These are phyloP conservation scores for Labeo rohita DNA, from an alignment of 2,113 vertebrate genomes.

Conservation along the genomic window DNA sequence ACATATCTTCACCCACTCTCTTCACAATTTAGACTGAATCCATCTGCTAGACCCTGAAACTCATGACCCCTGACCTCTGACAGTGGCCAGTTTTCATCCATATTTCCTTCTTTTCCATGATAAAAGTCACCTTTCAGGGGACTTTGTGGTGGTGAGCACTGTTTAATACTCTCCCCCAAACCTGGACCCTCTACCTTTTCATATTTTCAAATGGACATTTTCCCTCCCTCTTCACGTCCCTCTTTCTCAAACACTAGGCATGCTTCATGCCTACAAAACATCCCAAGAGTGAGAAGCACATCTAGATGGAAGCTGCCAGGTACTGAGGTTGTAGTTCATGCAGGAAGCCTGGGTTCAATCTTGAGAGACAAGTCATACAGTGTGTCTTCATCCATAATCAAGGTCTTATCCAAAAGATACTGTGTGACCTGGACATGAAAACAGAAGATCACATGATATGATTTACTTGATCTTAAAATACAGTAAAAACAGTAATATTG, in stretches of 20 bases:
- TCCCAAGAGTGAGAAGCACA: slow-evolving; percentile 46
- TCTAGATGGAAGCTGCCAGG: slow-evolving; percentile 19
- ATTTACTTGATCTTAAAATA: background rate
- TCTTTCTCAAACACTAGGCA: slow-evolving; percentile 21
- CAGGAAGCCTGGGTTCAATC: slow-evolving; percentile 94
- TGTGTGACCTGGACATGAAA: slow-evolving; percentile 87
- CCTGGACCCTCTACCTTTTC: background rate
- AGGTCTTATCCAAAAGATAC: slow-evolving; percentile 93
- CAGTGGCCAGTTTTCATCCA: slow-evolving; percentile 6
- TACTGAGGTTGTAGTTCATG: slow-evolving; percentile 76
- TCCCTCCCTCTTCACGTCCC: background rate
- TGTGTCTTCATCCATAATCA: slow-evolving; percentile 96
- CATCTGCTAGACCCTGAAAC: slow-evolving; percentile 24
- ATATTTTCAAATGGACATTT: slow-evolving; percentile 12
- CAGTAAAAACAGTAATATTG: background rate
- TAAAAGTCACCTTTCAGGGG: background rate
- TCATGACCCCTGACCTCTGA: slow-evolving; percentile 1
- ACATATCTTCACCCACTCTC: slow-evolving; percentile 72
- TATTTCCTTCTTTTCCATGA: background rate
- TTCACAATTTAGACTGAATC: background rate
- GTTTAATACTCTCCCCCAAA: background rate
- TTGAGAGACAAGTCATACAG: slow-evolving; percentile 95
- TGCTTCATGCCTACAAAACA: slow-evolving; percentile 37
- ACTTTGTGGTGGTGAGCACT: slow-evolving; percentile 2
- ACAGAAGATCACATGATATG: background rate